Evolutionary conservation across 53 echinoderm and acorn worm genomes (phyloP).

Genomic region (Temnopleurus reevesii): DNA sequence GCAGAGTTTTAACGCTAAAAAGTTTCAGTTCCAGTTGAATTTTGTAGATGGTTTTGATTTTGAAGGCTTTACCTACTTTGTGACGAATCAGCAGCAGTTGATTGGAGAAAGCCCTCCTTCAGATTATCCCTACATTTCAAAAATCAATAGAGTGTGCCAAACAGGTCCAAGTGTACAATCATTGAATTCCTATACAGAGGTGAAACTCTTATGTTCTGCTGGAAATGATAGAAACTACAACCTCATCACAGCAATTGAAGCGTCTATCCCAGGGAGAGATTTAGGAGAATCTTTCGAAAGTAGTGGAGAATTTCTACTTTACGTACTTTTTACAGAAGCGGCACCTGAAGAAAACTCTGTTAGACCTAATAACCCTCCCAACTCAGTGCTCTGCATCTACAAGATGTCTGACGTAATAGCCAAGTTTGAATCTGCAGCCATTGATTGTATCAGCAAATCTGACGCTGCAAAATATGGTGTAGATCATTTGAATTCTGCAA

Average conservation of each 20-base stretch:
- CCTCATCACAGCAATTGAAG: slow-evolving; percentile 36
- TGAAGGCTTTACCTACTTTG: slow-evolving; percentile 23
- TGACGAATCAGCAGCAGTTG: slow-evolving; percentile 40
- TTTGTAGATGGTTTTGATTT: slow-evolving; percentile 11
- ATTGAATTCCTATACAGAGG: slow-evolving; percentile 15
- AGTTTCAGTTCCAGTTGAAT: background rate
- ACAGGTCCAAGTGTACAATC: background rate
- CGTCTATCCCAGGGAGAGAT: background rate
- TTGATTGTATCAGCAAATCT: background rate
- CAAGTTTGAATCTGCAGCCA: background rate
- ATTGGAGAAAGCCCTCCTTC: background rate
- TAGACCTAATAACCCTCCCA: background rate
- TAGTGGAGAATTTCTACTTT: background rate
- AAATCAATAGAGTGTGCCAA: slow-evolving; percentile 41
- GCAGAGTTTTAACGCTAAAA: background rate
- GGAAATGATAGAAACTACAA: background rate
- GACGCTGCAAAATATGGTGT: background rate
- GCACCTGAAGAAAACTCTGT: background rate
- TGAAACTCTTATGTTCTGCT: background rate
- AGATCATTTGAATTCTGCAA: background rate
- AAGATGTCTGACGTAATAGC: background rate
- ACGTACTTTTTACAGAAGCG: slow-evolving; percentile 7
- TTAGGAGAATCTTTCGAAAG: background rate
- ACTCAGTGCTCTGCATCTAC: slow-evolving; percentile 36
- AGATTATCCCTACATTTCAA: slow-evolving; percentile 12